Percentiles rank a stretch among this genome's conserved stretches.
Evolutionary conservation across 2,113 vertebrate genomes (phyloP).

Genomic region (Paralichthys olivaceus): DNA sequence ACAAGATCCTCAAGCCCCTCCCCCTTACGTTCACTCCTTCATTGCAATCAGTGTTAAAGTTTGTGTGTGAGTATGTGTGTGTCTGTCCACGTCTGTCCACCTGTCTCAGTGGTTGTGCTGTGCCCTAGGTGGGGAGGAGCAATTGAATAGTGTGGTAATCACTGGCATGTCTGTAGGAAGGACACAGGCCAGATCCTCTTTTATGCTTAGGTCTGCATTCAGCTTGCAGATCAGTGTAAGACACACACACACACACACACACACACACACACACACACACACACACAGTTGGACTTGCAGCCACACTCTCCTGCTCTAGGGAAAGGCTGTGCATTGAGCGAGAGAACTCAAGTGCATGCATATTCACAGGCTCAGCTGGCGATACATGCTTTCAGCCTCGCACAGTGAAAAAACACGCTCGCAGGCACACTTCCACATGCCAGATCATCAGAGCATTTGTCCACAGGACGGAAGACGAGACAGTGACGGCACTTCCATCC

Average conservation of each 20-base stretch:
- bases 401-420: constrained; percentile 49
- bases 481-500: constrained; percentile 41
- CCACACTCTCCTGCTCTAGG: constrained; percentile 46
- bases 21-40: constrained; percentile 33
- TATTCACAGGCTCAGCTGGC: constrained; percentile 58
- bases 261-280: constrained; percentile 40
- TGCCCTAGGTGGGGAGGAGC: constrained; percentile 49
- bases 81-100: constrained; percentile 30
- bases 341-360: constrained; percentile 55
- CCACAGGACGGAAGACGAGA: constrained; percentile 42
- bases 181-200: constrained; percentile 72
- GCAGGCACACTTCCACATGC: constrained; percentile 55
- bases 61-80: background rate
- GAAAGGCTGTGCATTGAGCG: constrained; percentile 62
- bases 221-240: constrained; percentile 59
- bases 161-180: constrained; percentile 63
- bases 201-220: constrained; percentile 81
- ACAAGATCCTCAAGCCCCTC: constrained; percentile 34
- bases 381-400: constrained; percentile 46
- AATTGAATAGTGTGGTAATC: constrained; percentile 64
- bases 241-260: constrained; percentile 38
- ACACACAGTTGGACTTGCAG: constrained; percentile 30
- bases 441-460: constrained; percentile 55
- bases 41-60: constrained; percentile 40
- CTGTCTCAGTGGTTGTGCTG: constrained; percentile 42